These are phyloP conservation scores for Scomber scombrus DNA, from an alignment of 2,113 vertebrate genomes.

Conservation along the genomic window DNA sequence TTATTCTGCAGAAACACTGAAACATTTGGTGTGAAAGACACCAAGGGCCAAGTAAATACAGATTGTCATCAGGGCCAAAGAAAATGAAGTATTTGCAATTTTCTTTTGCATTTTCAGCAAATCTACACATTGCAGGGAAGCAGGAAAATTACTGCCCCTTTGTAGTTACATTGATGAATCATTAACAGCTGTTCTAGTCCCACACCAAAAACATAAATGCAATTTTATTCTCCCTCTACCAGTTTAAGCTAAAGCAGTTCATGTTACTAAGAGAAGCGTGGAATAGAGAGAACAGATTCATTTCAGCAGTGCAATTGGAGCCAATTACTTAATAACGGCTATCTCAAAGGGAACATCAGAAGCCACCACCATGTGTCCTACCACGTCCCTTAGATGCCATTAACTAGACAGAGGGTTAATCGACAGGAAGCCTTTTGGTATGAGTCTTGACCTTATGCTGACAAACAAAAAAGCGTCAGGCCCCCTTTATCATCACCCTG, in stretches of 20 bases:
- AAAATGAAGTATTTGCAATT: neutral
- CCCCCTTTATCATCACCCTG: constrained; percentile 23
- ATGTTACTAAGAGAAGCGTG: neutral
- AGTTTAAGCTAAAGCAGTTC: neutral
- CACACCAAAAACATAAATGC: constrained; percentile 30
- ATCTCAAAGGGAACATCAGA: constrained; percentile 39
- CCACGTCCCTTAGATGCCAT: constrained; percentile 54
- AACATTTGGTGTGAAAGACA: neutral
- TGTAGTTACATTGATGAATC: constrained; percentile 54
- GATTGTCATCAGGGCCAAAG: neutral
- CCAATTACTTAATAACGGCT: constrained; percentile 42
- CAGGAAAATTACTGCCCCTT: constrained; percentile 46
- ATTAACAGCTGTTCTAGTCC: constrained; percentile 61
- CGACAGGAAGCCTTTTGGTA: constrained; percentile 52
- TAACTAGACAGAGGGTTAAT: constrained; percentile 65
- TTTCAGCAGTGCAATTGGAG: constrained; percentile 40
- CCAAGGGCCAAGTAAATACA: neutral
- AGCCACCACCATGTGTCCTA: neutral
- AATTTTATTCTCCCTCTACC: neutral
- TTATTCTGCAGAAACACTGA: too few relatives aligned
- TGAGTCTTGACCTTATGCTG: constrained; percentile 56
- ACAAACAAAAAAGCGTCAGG: constrained; percentile 61
- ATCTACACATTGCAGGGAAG: constrained; percentile 34
- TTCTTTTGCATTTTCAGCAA: constrained; percentile 10
- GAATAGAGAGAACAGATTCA: constrained; percentile 39